phyloP scores from a whole-genome alignment of 2,888 invertebrate species.

The Iselma pallidipennis region DNA sequence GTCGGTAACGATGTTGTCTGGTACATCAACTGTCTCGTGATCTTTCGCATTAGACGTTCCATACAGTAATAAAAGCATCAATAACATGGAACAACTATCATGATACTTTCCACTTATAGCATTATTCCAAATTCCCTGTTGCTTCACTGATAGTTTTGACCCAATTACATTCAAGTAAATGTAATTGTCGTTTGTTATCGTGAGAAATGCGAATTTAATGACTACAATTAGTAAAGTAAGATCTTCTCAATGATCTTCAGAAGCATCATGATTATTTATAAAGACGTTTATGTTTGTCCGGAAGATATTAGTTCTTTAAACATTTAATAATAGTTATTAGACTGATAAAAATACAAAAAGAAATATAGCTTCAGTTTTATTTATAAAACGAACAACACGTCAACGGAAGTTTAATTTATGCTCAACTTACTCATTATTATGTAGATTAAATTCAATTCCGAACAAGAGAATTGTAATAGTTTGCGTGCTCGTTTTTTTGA shows the following conservation, averaged over 20 bases:
- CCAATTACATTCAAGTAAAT: constrained; percentile 26
- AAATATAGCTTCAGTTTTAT: not conserved
- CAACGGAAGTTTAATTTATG: constrained; percentile 17
- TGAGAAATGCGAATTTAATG: constrained; percentile 33
- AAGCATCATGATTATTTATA: too few species aligned
- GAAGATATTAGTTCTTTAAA: too few species aligned
- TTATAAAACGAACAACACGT: not conserved
- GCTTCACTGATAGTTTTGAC: constrained; percentile 19
- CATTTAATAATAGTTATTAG: too few species aligned
- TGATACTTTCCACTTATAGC: constrained; percentile 10
- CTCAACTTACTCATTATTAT: constrained; percentile 19
- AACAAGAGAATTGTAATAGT: constrained; percentile 15
- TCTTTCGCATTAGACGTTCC: constrained; percentile 16
- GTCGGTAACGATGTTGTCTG: constrained; percentile 37
- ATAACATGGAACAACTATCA: not conserved
- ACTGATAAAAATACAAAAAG: too few species aligned
- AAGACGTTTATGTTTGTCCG: too few species aligned
- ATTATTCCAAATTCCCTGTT: constrained; percentile 26
- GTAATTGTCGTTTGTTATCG: constrained; percentile 31
- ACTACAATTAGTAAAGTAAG: constrained; percentile 26
- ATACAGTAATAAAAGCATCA: constrained; percentile 2
- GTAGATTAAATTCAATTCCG: constrained; percentile 25
- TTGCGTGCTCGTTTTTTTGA: constrained; percentile 19
- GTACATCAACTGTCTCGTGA: constrained; percentile 31
- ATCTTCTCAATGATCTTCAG: too few species aligned